Conservation (phyloP, 2,113 vertebrate species). For the Spea bombifrons region DNA sequence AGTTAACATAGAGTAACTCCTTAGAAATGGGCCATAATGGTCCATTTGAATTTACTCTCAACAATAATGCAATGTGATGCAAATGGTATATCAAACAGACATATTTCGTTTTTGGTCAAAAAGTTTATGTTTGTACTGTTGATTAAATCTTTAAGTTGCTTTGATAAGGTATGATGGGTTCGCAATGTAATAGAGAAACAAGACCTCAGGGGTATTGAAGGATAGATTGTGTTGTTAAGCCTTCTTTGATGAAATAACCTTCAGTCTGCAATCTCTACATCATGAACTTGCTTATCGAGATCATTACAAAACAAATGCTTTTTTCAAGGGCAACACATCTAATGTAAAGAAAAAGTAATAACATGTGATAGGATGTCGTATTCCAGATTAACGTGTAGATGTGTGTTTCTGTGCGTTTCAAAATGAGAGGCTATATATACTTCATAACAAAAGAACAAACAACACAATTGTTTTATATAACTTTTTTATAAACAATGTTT, state of each 20-base stretch:
- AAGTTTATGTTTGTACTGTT: background rate
- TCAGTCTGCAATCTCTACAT: slow-evolving; percentile 4
- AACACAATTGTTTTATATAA: too few species aligned
- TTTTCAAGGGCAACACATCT: background rate
- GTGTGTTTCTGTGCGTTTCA: too few species aligned
- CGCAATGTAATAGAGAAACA: background rate
- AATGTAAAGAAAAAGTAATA: background rate
- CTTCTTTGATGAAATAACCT: background rate
- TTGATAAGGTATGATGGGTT: background rate
- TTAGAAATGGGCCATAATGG: too few species aligned
- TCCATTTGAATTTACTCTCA: too few species aligned
- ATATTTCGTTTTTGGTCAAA: too few species aligned
- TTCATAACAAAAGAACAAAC: too few species aligned
- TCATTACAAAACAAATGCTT: background rate
- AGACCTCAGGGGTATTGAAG: background rate
- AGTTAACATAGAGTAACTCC: too few species aligned
- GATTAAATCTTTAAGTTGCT: background rate
- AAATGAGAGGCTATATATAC: too few species aligned
- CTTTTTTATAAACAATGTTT: too few species aligned
- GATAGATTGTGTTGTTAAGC: background rate
- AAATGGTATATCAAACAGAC: too few species aligned
- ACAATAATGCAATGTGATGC: too few species aligned
- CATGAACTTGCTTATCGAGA: background rate
- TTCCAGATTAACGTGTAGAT: too few species aligned
- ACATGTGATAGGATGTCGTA: background rate